phyloP scores from a whole-genome alignment of 1,140 invertebrate genomes.

The Spodoptera frugiperda region DNA sequence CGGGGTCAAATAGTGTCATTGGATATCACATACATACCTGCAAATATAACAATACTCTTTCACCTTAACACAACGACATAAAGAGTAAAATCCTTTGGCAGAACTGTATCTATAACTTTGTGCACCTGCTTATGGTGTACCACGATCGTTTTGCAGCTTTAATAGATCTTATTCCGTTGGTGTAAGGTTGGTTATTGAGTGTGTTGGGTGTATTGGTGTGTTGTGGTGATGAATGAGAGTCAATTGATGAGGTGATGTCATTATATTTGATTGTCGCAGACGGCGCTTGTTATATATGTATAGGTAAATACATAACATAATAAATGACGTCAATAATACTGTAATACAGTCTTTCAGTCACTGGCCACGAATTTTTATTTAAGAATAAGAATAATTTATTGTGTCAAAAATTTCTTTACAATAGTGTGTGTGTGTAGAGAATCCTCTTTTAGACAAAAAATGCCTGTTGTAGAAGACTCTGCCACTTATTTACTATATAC shows the following conservation, averaged over 20 bases:
- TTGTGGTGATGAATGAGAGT: conserved; percentile 20
- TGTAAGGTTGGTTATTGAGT: background rate
- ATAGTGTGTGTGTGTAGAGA: no score
- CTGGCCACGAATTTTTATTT: no score
- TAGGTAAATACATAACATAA: no score
- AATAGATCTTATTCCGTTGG: background rate
- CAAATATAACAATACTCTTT: background rate
- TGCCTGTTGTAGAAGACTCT: no score
- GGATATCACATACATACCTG: conserved; percentile 37
- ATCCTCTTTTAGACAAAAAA: no score
- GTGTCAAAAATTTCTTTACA: no score
- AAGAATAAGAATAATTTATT: no score
- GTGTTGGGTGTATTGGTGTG: background rate
- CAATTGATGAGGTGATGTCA: conserved; percentile 49
- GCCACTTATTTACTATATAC: no score
- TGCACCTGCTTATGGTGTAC: background rate
- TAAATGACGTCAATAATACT: no score
- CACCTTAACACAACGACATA: conserved; percentile 8
- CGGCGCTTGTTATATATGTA: conserved; percentile 11
- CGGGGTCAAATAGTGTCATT: conserved; percentile 47
- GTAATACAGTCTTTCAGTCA: no score
- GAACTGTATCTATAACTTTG: background rate
- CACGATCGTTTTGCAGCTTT: background rate
- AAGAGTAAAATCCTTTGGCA: conserved; percentile 1
- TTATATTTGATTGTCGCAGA: conserved; percentile 32